Conservation (phyloP, 2,888 invertebrate genomes). For the Erebia ligea region DNA sequence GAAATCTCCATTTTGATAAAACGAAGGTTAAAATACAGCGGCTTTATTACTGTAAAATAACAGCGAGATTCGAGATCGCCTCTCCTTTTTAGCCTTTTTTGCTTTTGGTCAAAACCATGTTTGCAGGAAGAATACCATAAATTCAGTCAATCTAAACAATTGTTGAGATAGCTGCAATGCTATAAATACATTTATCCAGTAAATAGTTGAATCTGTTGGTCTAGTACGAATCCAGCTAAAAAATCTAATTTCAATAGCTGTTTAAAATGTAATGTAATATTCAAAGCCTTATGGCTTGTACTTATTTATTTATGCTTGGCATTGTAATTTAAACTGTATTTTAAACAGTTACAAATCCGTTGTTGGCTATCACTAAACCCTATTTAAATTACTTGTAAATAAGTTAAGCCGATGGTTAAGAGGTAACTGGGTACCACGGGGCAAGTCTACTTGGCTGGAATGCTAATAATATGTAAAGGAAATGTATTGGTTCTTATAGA, state of each 20-base stretch:
- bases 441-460: constrained; percentile 56
- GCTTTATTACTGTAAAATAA: too few relatives aligned
- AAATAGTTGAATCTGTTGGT: neutral
- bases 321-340: constrained; percentile 18
- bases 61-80: too few relatives aligned
- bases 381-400: constrained; percentile 31
- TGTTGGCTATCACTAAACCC: constrained; percentile 16
- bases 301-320: neutral
- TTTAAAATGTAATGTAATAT: neutral
- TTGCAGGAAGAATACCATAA: too few relatives aligned
- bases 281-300: neutral
- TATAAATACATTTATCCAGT: too few relatives aligned
- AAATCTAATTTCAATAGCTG: neutral
- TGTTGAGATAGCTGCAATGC: too few relatives aligned
- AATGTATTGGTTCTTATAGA: constrained; percentile 73
- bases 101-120: too few relatives aligned
- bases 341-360: constrained; percentile 16
- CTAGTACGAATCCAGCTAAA: neutral
- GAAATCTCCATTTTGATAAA: neutral
- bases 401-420: constrained; percentile 30
- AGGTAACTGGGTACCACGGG: constrained; percentile 38
- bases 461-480: constrained; percentile 72
- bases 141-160: too few relatives aligned
- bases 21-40: too few relatives aligned
- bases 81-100: too few relatives aligned